Conservation (phyloP, 2,797 vertebrate species). For the Parambassis ranga region DNA sequence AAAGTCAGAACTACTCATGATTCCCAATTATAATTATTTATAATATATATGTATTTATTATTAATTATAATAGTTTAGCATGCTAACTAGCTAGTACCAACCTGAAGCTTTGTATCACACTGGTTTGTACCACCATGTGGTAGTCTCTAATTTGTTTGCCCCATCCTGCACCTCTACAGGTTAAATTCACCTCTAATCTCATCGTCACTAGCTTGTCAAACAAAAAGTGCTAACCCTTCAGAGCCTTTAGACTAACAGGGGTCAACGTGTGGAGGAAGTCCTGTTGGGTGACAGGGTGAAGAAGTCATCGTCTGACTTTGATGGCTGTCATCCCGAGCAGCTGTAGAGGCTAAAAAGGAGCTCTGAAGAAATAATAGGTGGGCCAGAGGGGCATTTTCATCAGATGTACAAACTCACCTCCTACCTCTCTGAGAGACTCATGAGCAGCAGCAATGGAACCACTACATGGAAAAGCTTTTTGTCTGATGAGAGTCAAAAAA, state of each 20-base stretch:
- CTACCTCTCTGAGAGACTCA: constrained; percentile 29
- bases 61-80: too few species aligned
- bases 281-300: constrained; percentile 18
- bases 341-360: background rate
- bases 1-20: too few species aligned
- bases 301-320: constrained; percentile 20
- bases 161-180: background rate
- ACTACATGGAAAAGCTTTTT: constrained; percentile 71
- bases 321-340: constrained; percentile 11
- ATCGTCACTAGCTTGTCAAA: constrained; percentile 9
- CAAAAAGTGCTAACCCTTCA: constrained; percentile 8
- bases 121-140: too few species aligned
- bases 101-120: too few species aligned
- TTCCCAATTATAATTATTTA: too few species aligned
- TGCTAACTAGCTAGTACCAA: too few species aligned
- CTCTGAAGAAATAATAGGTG: constrained; percentile 40
- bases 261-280: constrained; percentile 15
- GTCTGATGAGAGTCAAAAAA: constrained; percentile 56
- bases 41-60: too few species aligned
- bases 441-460: constrained; percentile 20
- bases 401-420: constrained; percentile 32
- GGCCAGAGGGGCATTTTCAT: constrained; percentile 56
- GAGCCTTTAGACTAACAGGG: constrained; percentile 12
- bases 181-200: background rate
- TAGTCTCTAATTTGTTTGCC: background rate